These are phyloP conservation scores for Phalacrocorax carbo DNA, from an alignment of 2,113 vertebrate genomes.

Conservation along the genomic window DNA sequence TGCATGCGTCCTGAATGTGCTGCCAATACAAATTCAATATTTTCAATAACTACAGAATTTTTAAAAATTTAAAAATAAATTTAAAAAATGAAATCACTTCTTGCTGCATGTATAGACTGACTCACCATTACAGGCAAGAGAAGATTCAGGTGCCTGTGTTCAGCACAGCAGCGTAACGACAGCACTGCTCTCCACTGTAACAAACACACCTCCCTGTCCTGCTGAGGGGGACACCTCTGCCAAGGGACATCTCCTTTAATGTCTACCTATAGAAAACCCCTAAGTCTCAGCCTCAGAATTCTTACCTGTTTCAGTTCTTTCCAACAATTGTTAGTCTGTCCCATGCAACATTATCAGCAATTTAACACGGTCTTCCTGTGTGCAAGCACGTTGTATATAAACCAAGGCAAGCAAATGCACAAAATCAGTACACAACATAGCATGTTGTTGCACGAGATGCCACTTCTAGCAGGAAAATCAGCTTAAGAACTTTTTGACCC, in stretches of 20 bases:
- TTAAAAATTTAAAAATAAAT: neutral
- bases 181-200: neutral
- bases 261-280: neutral
- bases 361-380: neutral
- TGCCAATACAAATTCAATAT: neutral
- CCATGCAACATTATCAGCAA: neutral
- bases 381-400: neutral
- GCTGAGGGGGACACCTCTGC: neutral
- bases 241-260: neutral
- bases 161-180: neutral
- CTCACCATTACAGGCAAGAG: neutral
- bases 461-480: neutral
- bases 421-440: neutral
- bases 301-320: neutral
- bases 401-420: neutral
- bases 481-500: neutral
- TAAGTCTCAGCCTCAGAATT: neutral
- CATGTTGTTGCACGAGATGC: neutral
- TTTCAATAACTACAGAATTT: neutral
- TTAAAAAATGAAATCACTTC: neutral
- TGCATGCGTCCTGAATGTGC: neutral
- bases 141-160: accelerated
- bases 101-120: neutral
- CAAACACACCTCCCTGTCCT: no score
- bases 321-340: neutral